Evolutionary conservation across 30 jellyfish, hydroid and myxozoan species (phyloP), one percentile per base, ranked within the genome.

Genomic region (Cassiopea xamachana): DNA sequence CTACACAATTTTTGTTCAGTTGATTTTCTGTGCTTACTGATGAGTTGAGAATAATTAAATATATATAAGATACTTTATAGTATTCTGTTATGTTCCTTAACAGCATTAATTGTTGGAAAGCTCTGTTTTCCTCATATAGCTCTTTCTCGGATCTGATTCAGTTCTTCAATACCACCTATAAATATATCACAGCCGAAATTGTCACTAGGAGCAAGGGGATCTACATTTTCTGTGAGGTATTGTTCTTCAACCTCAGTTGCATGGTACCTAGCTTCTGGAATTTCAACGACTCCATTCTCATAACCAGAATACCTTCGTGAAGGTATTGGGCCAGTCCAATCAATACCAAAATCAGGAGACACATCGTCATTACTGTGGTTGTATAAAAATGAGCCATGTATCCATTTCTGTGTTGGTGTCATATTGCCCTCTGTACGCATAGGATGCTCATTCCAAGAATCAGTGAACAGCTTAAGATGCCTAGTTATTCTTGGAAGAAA

Each of bases 331-430:
- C 74, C 87, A 78, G 1, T 78, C 87, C 87, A 78, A 74, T 78
- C 87, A 16, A 78, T 78, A 48, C 87, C 74, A 78, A 78, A 78
- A 74, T 78, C 87, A 3, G 74, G 87, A 60, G 87, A 49, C 46
- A 78, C 48, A 16, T 78, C 87, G 48, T 78, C 87, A 45, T 74
- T 78, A 1, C 47, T 10, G 39, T n/a, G 73, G n/a, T 78, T 43
- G n/a, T 47, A 78, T 19, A 78, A 74, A 9, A 47, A 74, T 78
- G 87, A 78, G 44, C 87, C 74, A 3, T 78, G 87, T 44, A 78
- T 78, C 87, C 87, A 78, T 44, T 78, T 78, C 87, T 78, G 87
- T 46, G 60, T 47, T 78, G 87, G 87, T 74, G 87, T 0, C 87
- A 78, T 78, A 78, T 78, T 78, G 48, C 87, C 87, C 87, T 78